Percentiles rank a stretch among this genome's conserved stretches.
These are phyloP conservation scores for Hepsetus odoe DNA, from an alignment of 2,113 vertebrate genomes.

Conservation along the genomic window DNA sequence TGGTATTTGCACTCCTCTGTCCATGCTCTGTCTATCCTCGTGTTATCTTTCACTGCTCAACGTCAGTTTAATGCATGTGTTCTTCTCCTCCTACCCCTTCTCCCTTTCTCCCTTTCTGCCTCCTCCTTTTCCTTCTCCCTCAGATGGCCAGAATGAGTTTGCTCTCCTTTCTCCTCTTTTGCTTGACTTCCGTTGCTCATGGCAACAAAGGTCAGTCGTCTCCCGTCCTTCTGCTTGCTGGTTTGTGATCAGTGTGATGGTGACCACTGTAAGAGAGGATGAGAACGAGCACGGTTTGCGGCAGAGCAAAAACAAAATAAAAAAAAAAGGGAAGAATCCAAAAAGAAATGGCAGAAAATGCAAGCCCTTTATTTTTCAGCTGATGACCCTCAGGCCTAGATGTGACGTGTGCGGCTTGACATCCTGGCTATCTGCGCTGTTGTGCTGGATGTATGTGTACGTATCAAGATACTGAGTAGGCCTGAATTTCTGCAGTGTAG, in stretches of 20 bases:
- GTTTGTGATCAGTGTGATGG: constrained; percentile 58
- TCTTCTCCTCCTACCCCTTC: constrained; percentile 54
- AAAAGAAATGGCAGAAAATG: not conserved
- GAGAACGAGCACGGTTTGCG: not conserved
- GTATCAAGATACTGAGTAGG: constrained; percentile 43
- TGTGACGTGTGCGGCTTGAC: not conserved
- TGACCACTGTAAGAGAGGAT: not conserved
- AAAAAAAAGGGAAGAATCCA: not conserved
- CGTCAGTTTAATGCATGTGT: constrained; percentile 76
- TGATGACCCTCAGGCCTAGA: constrained; percentile 3
- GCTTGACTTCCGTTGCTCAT: constrained; percentile 80
- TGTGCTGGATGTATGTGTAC: not conserved
- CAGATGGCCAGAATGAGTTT: constrained; percentile 81
- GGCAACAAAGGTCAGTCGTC: constrained; percentile 83
- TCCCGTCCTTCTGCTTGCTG: constrained; percentile 65
- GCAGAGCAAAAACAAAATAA: not conserved
- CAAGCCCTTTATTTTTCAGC: not conserved
- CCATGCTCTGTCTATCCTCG: constrained; percentile 37
- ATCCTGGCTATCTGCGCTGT: too few relatives aligned
- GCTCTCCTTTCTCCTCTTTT: constrained; percentile 80
- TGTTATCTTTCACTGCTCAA: constrained; percentile 56
- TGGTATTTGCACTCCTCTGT: constrained; percentile 34
- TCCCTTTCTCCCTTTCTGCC: constrained; percentile 20
- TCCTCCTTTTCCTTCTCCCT: constrained; percentile 63
- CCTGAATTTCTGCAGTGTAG: constrained; percentile 13